A percentile compares a stretch with the other conserved stretches of the same genome.
Evolutionary conservation across 2,113 vertebrate genomes (phyloP).

Genomic region (Hippocampus barbouri): DNA sequence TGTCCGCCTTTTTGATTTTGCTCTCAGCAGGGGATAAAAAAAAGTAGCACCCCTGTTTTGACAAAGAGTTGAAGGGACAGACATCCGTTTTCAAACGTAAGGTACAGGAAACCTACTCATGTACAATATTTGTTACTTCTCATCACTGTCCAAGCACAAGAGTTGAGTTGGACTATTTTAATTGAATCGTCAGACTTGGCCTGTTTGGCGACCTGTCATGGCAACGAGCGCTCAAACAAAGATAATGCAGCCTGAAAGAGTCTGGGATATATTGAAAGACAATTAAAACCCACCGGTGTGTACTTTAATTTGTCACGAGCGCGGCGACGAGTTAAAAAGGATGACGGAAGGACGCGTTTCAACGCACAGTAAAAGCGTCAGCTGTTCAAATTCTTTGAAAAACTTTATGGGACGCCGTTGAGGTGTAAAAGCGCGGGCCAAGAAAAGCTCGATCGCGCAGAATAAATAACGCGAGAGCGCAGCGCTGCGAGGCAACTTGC

Average conservation of each 20-base stretch:
- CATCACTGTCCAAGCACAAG: neutral
- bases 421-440: slow-evolving; percentile 36
- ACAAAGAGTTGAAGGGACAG: no score
- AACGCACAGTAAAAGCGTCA: slow-evolving; percentile 29
- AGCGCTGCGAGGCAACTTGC: slow-evolving; percentile 3
- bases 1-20: no score
- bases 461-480: slow-evolving; percentile 9
- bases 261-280: neutral
- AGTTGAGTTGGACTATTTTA: neutral
- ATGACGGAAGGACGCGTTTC: slow-evolving; percentile 8
- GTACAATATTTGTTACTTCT: no score
- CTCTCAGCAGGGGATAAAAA: no score
- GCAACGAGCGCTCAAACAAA: neutral
- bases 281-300: neutral
- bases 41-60: no score
- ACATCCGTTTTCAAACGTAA: no score
- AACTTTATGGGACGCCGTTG: slow-evolving; percentile 34
- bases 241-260: neutral
- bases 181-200: neutral
- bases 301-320: neutral
- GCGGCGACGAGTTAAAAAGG: slow-evolving; percentile 19
- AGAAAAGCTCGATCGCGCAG: slow-evolving; percentile 7
- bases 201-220: neutral
- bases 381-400: slow-evolving; percentile 28
- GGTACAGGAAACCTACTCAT: no score